Evolutionary conservation across 2,113 vertebrate species (phyloP).

Genomic region (Hoplias malabaricus): DNA sequence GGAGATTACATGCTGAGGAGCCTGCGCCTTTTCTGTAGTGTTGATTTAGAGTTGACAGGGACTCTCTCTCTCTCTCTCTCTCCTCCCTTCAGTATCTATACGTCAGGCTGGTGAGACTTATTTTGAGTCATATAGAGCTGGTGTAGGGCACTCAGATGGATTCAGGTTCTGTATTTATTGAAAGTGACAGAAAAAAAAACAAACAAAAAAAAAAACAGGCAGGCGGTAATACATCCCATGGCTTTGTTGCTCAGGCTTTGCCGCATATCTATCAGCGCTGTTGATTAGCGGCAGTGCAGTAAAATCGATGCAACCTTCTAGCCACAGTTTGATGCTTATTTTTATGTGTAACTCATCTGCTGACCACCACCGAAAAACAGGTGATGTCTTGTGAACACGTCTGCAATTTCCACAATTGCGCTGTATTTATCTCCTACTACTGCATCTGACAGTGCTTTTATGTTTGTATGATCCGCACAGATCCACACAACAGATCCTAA

Average conservation of each 20-base stretch:
- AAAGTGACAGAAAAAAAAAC: not conserved
- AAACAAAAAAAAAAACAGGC: not conserved
- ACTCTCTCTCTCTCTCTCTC: constrained; percentile 57
- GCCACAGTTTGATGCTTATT: not conserved
- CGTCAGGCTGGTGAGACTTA: not conserved
- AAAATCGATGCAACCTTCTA: not conserved
- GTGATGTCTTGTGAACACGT: not conserved
- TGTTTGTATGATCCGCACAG: not conserved
- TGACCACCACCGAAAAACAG: not conserved
- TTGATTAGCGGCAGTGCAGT: not conserved
- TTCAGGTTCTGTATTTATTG: not conserved
- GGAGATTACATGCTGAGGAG: constrained; percentile 34
- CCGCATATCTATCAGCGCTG: not conserved
- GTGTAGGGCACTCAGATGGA: not conserved
- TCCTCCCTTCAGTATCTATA: not conserved
- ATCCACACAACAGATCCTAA: not conserved
- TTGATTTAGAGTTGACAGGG: constrained; percentile 66
- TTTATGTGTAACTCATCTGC: not conserved
- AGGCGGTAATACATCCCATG: not conserved
- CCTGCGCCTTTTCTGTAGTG: constrained; percentile 53
- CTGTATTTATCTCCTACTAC: not conserved
- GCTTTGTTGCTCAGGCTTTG: not conserved
- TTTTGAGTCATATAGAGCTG: not conserved
- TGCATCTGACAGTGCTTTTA: not conserved
- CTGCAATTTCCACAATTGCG: not conserved